phyloP scores from a whole-genome alignment of 2,888 invertebrate species.

The Callinectes sapidus region DNA sequence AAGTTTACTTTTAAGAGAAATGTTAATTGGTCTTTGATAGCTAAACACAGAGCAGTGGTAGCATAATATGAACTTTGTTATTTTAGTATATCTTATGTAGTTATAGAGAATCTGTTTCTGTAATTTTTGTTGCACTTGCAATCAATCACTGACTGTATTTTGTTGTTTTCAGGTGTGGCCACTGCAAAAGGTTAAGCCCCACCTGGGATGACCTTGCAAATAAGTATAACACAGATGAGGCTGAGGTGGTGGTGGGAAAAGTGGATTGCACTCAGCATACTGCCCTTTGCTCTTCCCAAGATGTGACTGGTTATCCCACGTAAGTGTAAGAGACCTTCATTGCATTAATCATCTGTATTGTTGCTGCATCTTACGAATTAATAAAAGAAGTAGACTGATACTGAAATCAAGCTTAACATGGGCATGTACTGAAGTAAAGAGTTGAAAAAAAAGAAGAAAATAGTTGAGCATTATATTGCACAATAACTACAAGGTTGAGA shows the following conservation, averaged over 20 bases:
- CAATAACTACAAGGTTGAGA: neutral
- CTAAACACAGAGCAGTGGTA: too few relatives aligned
- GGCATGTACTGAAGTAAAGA: too few relatives aligned
- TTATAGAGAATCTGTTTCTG: neutral
- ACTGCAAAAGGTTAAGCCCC: conserved; percentile 86
- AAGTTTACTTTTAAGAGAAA: too few relatives aligned
- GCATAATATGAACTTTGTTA: too few relatives aligned
- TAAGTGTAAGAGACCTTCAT: conserved; percentile 39
- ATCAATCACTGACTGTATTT: neutral
- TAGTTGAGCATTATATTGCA: too few relatives aligned
- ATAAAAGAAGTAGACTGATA: too few relatives aligned
- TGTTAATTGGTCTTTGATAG: too few relatives aligned
- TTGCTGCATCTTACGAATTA: too few relatives aligned
- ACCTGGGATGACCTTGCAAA: conserved; percentile 85
- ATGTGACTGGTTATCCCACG: conserved; percentile 84
- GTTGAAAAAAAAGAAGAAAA: too few relatives aligned
- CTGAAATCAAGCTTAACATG: too few relatives aligned
- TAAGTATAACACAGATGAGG: conserved; percentile 74
- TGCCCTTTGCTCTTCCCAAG: conserved; percentile 84
- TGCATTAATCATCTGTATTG: too few relatives aligned
- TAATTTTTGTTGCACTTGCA: neutral
- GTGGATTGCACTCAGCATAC: conserved; percentile 87
- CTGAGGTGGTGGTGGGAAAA: conserved; percentile 84
- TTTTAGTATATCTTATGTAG: neutral
- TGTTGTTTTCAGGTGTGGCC: conserved; percentile 82